A percentile compares a stretch with the other conserved stretches of the same genome.
Conservation (phyloP, 2,113 vertebrate genomes). For the Platichthys flesus region DNA sequence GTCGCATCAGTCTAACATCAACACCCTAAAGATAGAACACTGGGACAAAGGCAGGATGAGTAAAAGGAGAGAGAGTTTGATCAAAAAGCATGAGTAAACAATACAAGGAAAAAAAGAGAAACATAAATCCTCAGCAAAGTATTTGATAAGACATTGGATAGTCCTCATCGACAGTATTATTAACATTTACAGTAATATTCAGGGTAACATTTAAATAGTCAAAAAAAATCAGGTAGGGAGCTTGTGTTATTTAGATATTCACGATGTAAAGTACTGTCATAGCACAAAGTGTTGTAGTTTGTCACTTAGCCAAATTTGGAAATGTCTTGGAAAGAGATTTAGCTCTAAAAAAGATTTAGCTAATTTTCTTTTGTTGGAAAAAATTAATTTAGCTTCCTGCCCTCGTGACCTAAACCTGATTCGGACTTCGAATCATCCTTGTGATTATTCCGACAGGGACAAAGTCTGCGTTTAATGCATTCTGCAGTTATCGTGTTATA, state of each 20-base stretch:
- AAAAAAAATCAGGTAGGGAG: neutral
- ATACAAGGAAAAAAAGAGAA: conserved; percentile 20
- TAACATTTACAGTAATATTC: neutral
- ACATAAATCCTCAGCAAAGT: conserved; percentile 45
- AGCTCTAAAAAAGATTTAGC: neutral
- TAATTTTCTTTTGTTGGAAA: conserved; percentile 36
- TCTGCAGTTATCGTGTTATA: conserved; percentile 6
- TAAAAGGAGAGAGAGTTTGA: conserved; percentile 23
- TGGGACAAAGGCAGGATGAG: conserved; percentile 54
- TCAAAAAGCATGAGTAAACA: conserved; percentile 56
- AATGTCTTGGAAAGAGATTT: conserved; percentile 47
- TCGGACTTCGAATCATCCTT: conserved; percentile 1
- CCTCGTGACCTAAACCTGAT: neutral
- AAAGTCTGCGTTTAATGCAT: conserved; percentile 7
- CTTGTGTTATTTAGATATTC: neutral
- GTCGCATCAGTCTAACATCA: conserved; percentile 77
- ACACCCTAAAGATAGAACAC: conserved; percentile 61
- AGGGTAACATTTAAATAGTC: neutral
- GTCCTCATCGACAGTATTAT: neutral
- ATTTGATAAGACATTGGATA: conserved; percentile 11
- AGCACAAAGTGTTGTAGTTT: too few species aligned
- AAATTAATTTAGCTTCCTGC: conserved; percentile 7
- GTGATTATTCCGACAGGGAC: conserved; percentile 6
- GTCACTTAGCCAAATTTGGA: conserved; percentile 16
- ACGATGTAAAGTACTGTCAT: neutral